These are phyloP conservation scores for Micromys minutus DNA, from an alignment of 2,113 vertebrate species.

Conservation along the genomic window DNA sequence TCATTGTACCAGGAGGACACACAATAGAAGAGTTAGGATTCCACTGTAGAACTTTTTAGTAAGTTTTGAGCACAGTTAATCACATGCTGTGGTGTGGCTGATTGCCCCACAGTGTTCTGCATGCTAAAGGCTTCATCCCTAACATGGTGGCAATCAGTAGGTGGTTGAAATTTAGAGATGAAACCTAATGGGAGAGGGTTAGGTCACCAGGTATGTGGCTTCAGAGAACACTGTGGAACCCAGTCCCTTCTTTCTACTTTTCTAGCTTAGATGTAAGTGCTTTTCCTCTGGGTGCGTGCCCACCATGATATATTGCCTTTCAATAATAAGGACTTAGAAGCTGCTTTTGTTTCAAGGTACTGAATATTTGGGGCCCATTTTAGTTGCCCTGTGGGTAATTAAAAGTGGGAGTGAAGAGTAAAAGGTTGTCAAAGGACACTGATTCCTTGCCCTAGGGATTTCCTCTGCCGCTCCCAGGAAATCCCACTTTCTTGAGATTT, in stretches of 20 bases:
- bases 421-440: no score
- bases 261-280: neutral
- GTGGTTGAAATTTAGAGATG: neutral
- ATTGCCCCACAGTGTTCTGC: neutral
- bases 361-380: neutral
- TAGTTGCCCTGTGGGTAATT: neutral
- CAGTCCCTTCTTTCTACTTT: neutral
- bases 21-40: neutral
- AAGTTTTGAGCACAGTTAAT: neutral
- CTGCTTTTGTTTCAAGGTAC: neutral
- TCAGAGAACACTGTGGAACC: neutral
- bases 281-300: neutral
- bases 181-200: neutral
- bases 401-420: neutral
- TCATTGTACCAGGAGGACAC: no score
- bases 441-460: no score
- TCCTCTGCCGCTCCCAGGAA: no score
- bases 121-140: neutral
- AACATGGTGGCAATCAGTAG: neutral
- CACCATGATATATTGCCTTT: neutral
- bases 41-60: neutral
- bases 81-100: neutral
- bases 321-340: neutral
- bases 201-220: neutral
- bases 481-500: no score